These are phyloP conservation scores for Phyllotis vaccarum DNA, from an alignment of 2,797 vertebrate species.

Conservation along the genomic window DNA sequence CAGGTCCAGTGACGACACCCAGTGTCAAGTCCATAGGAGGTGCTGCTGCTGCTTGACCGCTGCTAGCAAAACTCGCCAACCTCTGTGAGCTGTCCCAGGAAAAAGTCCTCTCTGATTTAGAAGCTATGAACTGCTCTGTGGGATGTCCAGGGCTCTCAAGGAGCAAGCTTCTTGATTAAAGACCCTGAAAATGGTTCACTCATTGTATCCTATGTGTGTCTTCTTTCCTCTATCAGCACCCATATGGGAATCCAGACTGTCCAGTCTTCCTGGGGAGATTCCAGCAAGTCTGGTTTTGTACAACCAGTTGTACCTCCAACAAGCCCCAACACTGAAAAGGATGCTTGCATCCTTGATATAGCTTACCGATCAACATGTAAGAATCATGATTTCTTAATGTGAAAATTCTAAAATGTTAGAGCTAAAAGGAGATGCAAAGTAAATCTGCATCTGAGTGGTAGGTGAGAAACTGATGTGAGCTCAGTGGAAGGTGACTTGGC, in stretches of 20 bases:
- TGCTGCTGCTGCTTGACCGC: background rate
- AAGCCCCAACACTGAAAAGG: slow-evolving; percentile 36
- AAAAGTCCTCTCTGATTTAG: background rate
- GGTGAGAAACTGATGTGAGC: background rate
- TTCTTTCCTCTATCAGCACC: background rate
- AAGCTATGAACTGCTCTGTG: background rate
- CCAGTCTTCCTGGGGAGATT: background rate
- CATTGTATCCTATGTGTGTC: background rate
- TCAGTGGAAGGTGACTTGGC: background rate
- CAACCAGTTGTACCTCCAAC: slow-evolving; percentile 3
- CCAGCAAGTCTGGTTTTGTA: background rate
- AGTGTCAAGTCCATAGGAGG: slow-evolving; percentile 18
- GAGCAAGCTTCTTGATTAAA: background rate
- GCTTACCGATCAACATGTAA: slow-evolving; percentile 55
- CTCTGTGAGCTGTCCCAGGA: background rate
- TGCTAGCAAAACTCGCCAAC: background rate
- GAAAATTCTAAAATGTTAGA: slow-evolving; percentile 3
- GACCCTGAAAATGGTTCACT: background rate
- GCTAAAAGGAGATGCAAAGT: slow-evolving; percentile 2
- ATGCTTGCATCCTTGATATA: slow-evolving; percentile 9
- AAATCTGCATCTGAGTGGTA: background rate
- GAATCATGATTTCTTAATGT: slow-evolving; percentile 31
- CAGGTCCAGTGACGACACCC: background rate
- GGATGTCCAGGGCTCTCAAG: background rate
- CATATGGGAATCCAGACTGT: background rate